A percentile compares a stretch with the other conserved stretches of the same genome.
Conservation (phyloP, 2,797 vertebrate genomes). For the Hirundo rustica region DNA sequence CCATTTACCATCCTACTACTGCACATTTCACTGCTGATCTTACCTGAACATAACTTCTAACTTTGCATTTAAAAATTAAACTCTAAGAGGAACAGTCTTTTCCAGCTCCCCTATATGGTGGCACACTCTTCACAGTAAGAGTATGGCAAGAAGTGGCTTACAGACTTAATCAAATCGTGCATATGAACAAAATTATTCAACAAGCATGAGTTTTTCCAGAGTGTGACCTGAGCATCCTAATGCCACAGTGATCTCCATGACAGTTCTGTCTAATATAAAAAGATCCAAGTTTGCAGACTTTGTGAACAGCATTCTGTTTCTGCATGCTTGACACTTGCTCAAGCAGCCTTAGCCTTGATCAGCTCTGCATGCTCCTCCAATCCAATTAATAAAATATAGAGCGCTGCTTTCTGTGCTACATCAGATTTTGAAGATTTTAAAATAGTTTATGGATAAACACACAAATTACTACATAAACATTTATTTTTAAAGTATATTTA, state of each 20-base stretch:
- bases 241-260: not conserved
- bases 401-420: not conserved
- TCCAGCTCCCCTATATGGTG: not conserved
- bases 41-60: not conserved
- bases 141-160: not conserved
- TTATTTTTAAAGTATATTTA: not conserved
- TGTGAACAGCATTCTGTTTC: not conserved
- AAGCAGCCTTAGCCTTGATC: not conserved
- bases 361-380: not conserved
- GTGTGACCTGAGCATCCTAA: not conserved
- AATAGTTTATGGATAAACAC: not conserved
- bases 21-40: not conserved
- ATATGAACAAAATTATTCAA: not conserved
- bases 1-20: not conserved
- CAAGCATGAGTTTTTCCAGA: not conserved
- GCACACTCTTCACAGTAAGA: not conserved
- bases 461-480: not conserved
- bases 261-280: not conserved
- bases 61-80: not conserved
- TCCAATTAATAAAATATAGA: constrained; percentile 5
- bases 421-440: not conserved
- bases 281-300: not conserved
- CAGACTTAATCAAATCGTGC: not conserved
- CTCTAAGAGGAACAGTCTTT: not conserved
- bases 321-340: not conserved